These are phyloP conservation scores for Rousettus madagascariensis DNA, from an alignment of 2,797 vertebrate species.

Conservation along the genomic window DNA sequence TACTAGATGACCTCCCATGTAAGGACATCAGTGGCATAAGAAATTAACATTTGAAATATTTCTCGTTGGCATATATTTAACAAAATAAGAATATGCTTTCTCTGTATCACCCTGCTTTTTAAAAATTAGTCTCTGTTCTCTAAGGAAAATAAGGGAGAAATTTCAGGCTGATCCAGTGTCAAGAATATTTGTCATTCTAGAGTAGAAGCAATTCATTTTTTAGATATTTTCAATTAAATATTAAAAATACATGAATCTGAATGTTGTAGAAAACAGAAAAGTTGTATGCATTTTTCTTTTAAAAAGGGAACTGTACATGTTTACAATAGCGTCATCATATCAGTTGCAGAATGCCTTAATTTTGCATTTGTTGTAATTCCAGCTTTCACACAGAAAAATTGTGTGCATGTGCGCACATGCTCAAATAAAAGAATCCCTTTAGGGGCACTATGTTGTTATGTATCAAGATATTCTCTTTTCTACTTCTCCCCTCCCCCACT, in stretches of 20 bases:
- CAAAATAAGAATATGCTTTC: constrained; percentile 21
- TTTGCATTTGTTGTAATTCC: constrained; percentile 62
- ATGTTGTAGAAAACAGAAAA: constrained; percentile 34
- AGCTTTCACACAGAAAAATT: constrained; percentile 72
- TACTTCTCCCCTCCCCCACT: constrained; percentile 56
- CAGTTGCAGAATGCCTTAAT: constrained; percentile 53
- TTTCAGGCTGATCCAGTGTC: background rate
- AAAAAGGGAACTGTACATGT: background rate
- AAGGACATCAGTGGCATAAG: background rate
- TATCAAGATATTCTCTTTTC: constrained; percentile 67
- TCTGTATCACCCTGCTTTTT: constrained; percentile 33
- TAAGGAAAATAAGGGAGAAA: background rate
- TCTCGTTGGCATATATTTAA: constrained; percentile 47
- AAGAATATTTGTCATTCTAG: constrained; percentile 20
- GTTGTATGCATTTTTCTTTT: constrained; percentile 33
- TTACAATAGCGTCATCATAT: constrained; percentile 8
- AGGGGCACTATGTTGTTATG: constrained; percentile 74
- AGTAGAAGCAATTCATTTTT: background rate
- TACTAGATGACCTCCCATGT: background rate
- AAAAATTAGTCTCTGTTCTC: constrained; percentile 37
- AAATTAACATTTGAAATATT: background rate
- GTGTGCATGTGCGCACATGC: constrained; percentile 71
- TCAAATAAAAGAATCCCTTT: constrained; percentile 69
- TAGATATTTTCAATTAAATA: constrained; percentile 37
- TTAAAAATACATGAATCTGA: background rate